Evolutionary conservation across 2,113 vertebrate genomes (phyloP).

Genomic region (Misgurnus mizolepis): DNA sequence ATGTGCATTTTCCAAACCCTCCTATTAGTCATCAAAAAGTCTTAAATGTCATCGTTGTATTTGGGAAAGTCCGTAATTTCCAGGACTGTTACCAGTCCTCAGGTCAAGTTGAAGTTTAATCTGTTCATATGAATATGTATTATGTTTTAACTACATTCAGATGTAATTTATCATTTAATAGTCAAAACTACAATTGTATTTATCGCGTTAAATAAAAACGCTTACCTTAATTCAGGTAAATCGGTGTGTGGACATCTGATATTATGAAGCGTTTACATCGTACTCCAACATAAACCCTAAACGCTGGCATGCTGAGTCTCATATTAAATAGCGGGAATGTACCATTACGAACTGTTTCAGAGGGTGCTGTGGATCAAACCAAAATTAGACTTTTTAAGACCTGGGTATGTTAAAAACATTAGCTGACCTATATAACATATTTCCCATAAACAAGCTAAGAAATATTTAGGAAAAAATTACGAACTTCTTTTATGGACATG

Average conservation of each 20-base stretch:
- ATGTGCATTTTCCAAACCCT: not conserved
- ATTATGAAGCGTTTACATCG: not conserved
- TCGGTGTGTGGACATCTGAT: not conserved
- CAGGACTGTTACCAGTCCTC: not conserved
- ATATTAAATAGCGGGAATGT: slow-evolving; percentile 20
- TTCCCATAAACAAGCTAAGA: too few relatives aligned
- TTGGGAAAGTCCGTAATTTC: not conserved
- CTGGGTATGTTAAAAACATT: too few relatives aligned
- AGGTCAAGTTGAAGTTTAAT: not conserved
- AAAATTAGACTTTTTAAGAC: too few relatives aligned
- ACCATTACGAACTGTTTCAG: not conserved
- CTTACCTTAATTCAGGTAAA: slow-evolving; percentile 28
- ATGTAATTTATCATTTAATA: not conserved
- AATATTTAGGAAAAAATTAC: too few relatives aligned
- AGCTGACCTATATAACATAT: too few relatives aligned
- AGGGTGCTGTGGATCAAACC: slow-evolving; percentile 5
- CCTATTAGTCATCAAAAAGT: not conserved
- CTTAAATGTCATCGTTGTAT: not conserved
- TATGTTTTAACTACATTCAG: not conserved
- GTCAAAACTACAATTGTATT: not conserved
- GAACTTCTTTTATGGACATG: too few relatives aligned
- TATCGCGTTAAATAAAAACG: not conserved
- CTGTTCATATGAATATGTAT: not conserved
- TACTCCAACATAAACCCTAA: not conserved
- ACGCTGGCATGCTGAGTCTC: not conserved